phyloP scores from a whole-genome alignment of 2,797 vertebrate genomes.

The Dicrostonyx torquatus region DNA sequence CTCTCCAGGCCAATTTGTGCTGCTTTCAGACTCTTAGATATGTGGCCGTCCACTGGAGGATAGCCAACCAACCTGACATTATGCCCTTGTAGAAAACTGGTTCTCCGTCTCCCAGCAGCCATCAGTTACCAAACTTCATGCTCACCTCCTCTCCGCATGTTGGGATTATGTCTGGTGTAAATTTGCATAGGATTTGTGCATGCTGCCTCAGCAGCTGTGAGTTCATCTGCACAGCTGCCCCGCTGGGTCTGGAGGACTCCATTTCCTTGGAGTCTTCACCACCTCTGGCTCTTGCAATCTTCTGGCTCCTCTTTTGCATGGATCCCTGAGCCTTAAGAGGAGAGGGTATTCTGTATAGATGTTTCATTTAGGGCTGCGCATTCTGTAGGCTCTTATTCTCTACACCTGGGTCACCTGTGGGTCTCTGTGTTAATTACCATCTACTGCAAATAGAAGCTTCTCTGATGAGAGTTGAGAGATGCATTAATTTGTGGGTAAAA shows the following conservation, averaged over 20 bases:
- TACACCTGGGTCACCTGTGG: not conserved
- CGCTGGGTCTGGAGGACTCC: not conserved
- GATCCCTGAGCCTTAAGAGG: not conserved
- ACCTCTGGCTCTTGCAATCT: not conserved
- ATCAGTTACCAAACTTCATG: not conserved
- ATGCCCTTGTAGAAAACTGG: not conserved
- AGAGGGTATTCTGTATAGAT: not conserved
- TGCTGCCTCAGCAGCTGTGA: rapidly evolving
- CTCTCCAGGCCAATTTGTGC: not conserved
- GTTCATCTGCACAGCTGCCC: not conserved
- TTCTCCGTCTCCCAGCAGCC: not conserved
- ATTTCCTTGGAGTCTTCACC: not conserved
- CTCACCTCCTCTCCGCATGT: not conserved
- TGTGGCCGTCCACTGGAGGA: not conserved
- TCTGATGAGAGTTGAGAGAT: not conserved
- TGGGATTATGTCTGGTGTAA: not conserved
- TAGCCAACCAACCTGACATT: not conserved
- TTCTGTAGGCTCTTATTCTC: not conserved
- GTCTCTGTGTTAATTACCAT: not conserved
- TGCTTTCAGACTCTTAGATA: not conserved
- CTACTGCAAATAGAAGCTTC: not conserved
- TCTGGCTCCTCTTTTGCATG: not conserved
- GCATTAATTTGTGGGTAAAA: not conserved
- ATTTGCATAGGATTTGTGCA: not conserved
- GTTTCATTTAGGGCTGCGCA: not conserved